Conservation (phyloP, 2,888 invertebrate genomes). For the Lithophane leautieri region DNA sequence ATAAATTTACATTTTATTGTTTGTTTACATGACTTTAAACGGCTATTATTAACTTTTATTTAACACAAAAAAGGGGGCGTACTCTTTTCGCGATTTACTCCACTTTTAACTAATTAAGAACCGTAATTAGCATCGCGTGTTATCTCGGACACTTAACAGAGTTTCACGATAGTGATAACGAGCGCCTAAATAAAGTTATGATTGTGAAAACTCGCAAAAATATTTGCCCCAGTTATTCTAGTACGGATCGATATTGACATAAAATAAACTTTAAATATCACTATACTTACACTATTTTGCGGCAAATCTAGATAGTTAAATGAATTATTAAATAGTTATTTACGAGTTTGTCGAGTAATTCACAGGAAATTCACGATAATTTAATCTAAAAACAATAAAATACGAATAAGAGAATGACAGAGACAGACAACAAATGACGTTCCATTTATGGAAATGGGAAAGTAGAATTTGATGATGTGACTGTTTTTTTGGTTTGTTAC, state of each 20-base stretch:
- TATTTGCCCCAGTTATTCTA: constrained; percentile 56
- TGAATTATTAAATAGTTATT: constrained; percentile 1
- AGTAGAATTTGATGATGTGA: constrained; percentile 60
- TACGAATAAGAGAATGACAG: constrained; percentile 49
- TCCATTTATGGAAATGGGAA: constrained; percentile 55
- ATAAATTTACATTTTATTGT: constrained; percentile 16
- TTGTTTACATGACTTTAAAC: constrained; percentile 47
- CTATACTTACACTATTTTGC: constrained; percentile 26
- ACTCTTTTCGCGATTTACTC: constrained; percentile 2
- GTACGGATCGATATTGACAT: constrained; percentile 64
- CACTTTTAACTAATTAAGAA: constrained; percentile 4
- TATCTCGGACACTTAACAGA: constrained; percentile 37
- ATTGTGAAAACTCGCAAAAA: constrained; percentile 50
- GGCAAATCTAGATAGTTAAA: neutral
- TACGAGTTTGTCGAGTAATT: constrained; percentile 47
- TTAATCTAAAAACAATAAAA: constrained; percentile 57
- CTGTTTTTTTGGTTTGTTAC: constrained; percentile 39
- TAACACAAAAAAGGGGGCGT: constrained; percentile 51
- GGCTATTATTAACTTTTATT: neutral
- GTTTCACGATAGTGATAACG: constrained; percentile 40
- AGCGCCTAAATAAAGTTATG: constrained; percentile 25
- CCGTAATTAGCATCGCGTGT: constrained; percentile 6
- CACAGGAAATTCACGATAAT: constrained; percentile 44
- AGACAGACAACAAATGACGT: constrained; percentile 63
- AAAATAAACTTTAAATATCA: constrained; percentile 28